These are phyloP conservation scores for Perodicticus potto DNA, from an alignment of 2,797 vertebrate genomes.

Conservation along the genomic window DNA sequence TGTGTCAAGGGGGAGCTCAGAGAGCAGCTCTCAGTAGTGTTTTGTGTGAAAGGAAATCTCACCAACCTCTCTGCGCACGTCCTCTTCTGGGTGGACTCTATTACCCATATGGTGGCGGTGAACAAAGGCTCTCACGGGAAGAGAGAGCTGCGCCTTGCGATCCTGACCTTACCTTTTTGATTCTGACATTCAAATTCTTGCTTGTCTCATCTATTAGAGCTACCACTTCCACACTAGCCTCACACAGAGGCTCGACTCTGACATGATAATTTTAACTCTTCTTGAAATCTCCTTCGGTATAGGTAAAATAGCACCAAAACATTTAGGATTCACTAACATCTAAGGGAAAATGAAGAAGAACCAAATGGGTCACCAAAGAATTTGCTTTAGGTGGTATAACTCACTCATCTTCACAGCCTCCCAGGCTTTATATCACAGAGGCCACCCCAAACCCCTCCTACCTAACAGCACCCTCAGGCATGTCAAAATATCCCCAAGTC, in stretches of 20 bases:
- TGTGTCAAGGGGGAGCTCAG: neutral
- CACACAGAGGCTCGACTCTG: neutral
- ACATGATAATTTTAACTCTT: neutral
- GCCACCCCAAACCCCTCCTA: neutral
- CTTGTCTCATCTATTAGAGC: neutral
- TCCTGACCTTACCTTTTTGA: neutral
- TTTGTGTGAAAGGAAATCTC: neutral
- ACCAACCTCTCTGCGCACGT: neutral
- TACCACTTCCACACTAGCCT: neutral
- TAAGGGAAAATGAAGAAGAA: neutral
- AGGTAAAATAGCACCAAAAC: neutral
- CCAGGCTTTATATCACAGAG: neutral
- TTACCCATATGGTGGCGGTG: neutral
- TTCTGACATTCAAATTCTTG: neutral
- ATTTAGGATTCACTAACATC: neutral
- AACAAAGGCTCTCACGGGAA: neutral
- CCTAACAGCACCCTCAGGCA: neutral
- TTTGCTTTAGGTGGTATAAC: too few relatives aligned
- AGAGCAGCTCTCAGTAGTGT: neutral
- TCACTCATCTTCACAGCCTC: neutral
- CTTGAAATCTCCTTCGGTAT: neutral
- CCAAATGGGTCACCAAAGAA: neutral
- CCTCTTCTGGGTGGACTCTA: neutral
- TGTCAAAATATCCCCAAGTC: neutral
- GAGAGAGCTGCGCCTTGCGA: neutral